Percentiles rank a stretch among this genome's conserved stretches.
Evolutionary conservation across 2,888 invertebrate genomes (phyloP).

Genomic region (Plebejus anna): DNA sequence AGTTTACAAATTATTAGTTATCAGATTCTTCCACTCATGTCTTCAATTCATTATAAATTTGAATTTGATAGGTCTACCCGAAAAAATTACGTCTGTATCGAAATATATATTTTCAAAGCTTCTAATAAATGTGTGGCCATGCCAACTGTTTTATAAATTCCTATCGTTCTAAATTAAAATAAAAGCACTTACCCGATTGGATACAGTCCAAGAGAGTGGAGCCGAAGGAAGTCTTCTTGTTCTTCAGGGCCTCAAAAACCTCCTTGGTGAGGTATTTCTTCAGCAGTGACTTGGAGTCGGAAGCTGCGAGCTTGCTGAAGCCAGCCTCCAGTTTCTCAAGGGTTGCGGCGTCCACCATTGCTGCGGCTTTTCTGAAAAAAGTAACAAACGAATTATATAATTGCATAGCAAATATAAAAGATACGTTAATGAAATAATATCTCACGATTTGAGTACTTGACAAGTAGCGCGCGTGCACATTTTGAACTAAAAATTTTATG

Average conservation of each 20-base stretch:
- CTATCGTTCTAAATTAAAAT: background rate
- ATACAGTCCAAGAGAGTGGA: conserved; percentile 96
- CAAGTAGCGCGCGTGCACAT: conserved; percentile 76
- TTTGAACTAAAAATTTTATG: conserved; percentile 32
- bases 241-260: conserved; percentile 94
- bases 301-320: conserved; percentile 90
- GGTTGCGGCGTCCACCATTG: conserved; percentile 95
- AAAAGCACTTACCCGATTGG: conserved; percentile 87
- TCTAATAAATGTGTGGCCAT: background rate
- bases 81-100: background rate
- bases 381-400: conserved; percentile 32
- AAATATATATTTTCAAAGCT: background rate
- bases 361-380: conserved; percentile 84
- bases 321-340: conserved; percentile 95
- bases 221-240: conserved; percentile 95
- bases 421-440: conserved; percentile 28
- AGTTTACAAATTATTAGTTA: too few relatives aligned
- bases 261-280: conserved; percentile 97
- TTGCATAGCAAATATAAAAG: background rate
- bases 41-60: too few relatives aligned
- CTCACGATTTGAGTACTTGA: conserved; percentile 74
- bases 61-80: background rate
- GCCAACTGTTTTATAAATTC: background rate
- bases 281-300: conserved; percentile 96
- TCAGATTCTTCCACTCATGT: too few relatives aligned